Conservation (phyloP, 2,888 invertebrate genomes). For the Drosophila trichaetosa region DNA sequence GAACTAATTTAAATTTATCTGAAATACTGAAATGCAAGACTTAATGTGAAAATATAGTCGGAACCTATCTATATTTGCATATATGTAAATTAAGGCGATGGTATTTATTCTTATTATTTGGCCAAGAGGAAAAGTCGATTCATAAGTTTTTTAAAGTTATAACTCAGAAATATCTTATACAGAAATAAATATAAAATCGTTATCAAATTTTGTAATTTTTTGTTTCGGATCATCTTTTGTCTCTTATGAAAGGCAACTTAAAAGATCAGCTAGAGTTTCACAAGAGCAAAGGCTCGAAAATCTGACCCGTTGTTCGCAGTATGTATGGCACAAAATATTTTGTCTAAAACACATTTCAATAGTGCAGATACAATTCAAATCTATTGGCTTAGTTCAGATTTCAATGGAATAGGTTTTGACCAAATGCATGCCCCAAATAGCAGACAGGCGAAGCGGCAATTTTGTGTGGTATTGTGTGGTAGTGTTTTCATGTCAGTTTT, state of each 20-base stretch:
- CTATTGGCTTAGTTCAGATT: constrained; percentile 35
- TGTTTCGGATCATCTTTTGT: neutral
- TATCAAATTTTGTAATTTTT: neutral
- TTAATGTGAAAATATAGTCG: neutral
- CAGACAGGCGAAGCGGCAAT: constrained; percentile 22
- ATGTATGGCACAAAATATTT: constrained; percentile 23
- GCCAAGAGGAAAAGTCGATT: neutral
- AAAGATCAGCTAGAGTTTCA: neutral
- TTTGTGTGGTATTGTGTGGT: neutral
- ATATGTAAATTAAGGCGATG: neutral
- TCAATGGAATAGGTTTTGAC: constrained; percentile 36
- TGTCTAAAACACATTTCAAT: constrained; percentile 35
- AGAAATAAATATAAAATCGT: neutral
- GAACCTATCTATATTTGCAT: neutral
- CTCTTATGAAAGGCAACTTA: neutral
- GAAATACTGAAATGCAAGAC: neutral
- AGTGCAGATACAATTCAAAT: constrained; percentile 15
- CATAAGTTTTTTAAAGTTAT: neutral
- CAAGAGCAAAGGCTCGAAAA: neutral
- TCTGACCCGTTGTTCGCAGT: neutral
- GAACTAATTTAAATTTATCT: neutral
- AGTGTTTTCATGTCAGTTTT: constrained; percentile 16
- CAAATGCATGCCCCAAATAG: constrained; percentile 32
- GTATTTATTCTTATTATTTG: neutral
- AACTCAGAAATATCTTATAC: neutral